Percentiles rank a stretch among this genome's conserved stretches.
These are phyloP conservation scores for Tethea ocularis DNA, from an alignment of 2,888 invertebrate species.

Conservation along the genomic window DNA sequence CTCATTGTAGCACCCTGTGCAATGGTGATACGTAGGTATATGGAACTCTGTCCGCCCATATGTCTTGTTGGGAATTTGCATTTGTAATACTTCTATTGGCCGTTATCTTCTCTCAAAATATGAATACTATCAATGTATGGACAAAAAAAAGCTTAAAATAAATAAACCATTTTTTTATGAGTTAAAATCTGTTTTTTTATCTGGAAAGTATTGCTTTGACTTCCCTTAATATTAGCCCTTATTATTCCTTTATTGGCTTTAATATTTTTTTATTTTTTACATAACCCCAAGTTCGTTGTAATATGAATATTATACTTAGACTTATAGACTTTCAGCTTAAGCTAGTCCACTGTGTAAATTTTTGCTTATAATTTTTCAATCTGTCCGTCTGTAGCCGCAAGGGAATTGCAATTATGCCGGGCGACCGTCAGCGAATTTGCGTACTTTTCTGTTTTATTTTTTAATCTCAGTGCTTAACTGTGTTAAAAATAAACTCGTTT, in stretches of 20 bases:
- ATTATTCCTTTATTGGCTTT: no score
- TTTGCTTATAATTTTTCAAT: constrained; percentile 53
- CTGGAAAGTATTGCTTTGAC: no score
- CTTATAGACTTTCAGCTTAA: background rate
- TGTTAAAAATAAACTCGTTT: constrained; percentile 32
- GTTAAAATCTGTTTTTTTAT: no score
- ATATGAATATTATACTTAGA: no score
- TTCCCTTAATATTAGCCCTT: no score
- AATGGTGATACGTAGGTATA: constrained; percentile 8
- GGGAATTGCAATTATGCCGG: constrained; percentile 58
- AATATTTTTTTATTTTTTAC: no score
- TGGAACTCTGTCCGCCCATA: constrained; percentile 16
- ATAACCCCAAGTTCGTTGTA: no score
- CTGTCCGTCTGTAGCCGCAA: constrained; percentile 61
- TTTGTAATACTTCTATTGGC: no score
- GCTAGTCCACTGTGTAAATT: background rate
- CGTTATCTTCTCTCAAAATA: no score
- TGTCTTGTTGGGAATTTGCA: constrained; percentile 28
- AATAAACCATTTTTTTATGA: no score
- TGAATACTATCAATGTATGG: no score
- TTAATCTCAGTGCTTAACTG: constrained; percentile 50
- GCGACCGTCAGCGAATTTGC: constrained; percentile 37
- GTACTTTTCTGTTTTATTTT: constrained; percentile 55
- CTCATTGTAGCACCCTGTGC: constrained; percentile 35
- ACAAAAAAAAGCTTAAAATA: no score